phyloP scores from a whole-genome alignment of 2,797 vertebrate genomes.

The Crocodylus rhombifer region DNA sequence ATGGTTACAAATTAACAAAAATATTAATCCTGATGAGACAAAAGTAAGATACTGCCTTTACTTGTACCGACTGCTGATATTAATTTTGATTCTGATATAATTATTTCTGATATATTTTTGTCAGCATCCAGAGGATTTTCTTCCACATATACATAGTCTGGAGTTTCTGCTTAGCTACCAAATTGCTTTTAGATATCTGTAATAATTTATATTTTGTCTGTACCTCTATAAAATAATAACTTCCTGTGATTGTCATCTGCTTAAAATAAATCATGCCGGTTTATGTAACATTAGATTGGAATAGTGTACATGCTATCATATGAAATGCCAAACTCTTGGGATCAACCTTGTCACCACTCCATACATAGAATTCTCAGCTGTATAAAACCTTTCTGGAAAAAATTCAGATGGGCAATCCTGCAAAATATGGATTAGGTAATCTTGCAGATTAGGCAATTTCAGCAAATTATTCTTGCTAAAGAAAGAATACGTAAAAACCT shows the following conservation, averaged over 20 bases:
- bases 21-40: neutral
- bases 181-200: neutral
- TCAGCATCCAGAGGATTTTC: neutral
- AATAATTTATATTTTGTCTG: neutral
- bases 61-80: neutral
- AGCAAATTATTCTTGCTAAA: neutral
- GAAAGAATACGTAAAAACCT: neutral
- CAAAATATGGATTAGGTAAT: neutral
- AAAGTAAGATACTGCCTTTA: neutral
- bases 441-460: neutral
- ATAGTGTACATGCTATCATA: neutral
- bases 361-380: neutral
- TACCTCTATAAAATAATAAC: neutral
- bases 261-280: neutral
- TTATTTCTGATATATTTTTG: neutral
- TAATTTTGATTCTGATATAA: neutral
- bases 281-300: neutral
- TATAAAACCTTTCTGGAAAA: neutral
- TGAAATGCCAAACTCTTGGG: neutral
- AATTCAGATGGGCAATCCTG: neutral
- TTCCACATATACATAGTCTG: neutral
- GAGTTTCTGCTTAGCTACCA: fast-evolving
- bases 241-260: neutral
- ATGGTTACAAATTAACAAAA: neutral
- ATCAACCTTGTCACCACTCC: neutral